phyloP scores from a whole-genome alignment of 37 sponge, comb jelly and placozoan genomes.

The Cliona cf. orientalis region DNA sequence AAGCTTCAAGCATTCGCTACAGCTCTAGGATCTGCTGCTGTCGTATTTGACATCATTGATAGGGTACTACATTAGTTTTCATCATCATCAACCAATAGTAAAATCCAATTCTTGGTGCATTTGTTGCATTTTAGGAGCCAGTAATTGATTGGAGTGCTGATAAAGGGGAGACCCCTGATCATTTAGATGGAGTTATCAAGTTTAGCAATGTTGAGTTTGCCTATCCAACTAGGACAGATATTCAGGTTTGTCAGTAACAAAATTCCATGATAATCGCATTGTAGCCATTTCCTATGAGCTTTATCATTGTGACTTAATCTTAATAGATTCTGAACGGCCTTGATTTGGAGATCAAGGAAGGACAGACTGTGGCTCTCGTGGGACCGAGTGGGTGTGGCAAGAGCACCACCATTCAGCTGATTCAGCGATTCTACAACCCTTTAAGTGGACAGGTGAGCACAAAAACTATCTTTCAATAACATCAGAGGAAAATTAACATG shows the following conservation, averaged over 20 bases:
- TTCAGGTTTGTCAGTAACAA: slow-evolving; percentile 37
- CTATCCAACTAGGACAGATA: slow-evolving; percentile 84
- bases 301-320: no score
- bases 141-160: slow-evolving; percentile 62
- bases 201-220: slow-evolving; percentile 77
- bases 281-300: no score
- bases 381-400: slow-evolving; percentile 97
- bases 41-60: slow-evolving; percentile 79
- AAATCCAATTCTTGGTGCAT: background rate
- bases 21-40: slow-evolving; percentile 77
- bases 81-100: background rate
- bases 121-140: slow-evolving; percentile 57
- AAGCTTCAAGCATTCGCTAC: slow-evolving; percentile 78
- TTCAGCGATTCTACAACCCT: slow-evolving; percentile 89
- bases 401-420: slow-evolving; percentile 84
- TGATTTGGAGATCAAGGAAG: slow-evolving; percentile 59
- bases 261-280: no score
- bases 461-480: no score
- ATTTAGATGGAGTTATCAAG: slow-evolving; percentile 71
- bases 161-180: slow-evolving; percentile 62
- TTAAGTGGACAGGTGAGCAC: slow-evolving; percentile 70
- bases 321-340: slow-evolving; percentile 65
- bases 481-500: no score
- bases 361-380: slow-evolving; percentile 89
- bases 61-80: slow-evolving; percentile 44